Conservation (phyloP, 2,888 invertebrate species). For the Mimachlamys varia region DNA sequence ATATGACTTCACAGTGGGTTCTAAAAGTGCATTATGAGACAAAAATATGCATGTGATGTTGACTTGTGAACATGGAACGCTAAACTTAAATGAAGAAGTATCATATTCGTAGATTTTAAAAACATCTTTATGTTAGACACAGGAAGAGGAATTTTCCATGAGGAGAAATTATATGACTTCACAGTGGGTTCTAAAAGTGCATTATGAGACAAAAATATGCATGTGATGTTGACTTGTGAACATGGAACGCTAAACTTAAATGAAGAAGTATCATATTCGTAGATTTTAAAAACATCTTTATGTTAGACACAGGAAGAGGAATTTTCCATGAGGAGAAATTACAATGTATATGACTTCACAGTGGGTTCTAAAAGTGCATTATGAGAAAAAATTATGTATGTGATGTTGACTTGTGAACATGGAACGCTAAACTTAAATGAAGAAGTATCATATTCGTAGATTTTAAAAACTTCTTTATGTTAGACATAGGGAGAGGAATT, state of each 20-base stretch:
- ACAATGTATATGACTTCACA: conserved; percentile 26
- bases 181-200: neutral
- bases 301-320: neutral
- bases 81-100: too few species aligned
- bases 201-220: neutral
- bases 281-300: neutral
- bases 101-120: too few species aligned
- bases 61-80: neutral
- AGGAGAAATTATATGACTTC: conserved; percentile 11
- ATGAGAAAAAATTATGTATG: neutral
- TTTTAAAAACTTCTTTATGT: neutral
- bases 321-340: neutral
- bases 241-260: neutral
- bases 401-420: neutral
- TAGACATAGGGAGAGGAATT: neutral
- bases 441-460: too few species aligned
- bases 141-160: neutral
- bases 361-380: neutral
- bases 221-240: neutral
- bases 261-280: too few species aligned
- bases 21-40: neutral
- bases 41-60: neutral
- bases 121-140: neutral
- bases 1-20: conserved; percentile 26
- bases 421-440: neutral